phyloP scores from a whole-genome alignment of 2,113 vertebrate genomes.

The Melanostigma gelatinosum region DNA sequence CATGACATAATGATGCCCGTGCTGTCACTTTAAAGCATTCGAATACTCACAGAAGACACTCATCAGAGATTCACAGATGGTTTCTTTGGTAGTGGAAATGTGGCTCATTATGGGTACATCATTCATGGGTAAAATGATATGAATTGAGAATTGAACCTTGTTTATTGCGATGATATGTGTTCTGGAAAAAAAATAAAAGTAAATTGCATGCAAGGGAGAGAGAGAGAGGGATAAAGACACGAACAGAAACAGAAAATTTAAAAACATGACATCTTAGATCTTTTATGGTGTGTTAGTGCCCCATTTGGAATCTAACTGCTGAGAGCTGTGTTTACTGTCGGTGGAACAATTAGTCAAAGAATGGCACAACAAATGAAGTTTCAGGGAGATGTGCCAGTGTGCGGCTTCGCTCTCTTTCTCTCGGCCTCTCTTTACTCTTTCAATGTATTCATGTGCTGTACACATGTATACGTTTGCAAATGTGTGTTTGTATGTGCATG shows the following conservation, averaged over 20 bases:
- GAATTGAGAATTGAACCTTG: slow-evolving; percentile 39
- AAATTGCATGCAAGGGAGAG: slow-evolving; percentile 7
- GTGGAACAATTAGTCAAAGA: slow-evolving; percentile 59
- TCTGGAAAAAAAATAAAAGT: slow-evolving; percentile 11
- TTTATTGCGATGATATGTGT: slow-evolving; percentile 38
- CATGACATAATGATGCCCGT: slow-evolving; percentile 72
- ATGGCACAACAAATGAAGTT: slow-evolving; percentile 47
- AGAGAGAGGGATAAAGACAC: slow-evolving; percentile 11
- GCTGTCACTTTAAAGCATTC: slow-evolving; percentile 59
- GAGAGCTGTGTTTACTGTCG: slow-evolving; percentile 54
- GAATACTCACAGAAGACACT: slow-evolving; percentile 49
- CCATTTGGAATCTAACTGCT: slow-evolving; percentile 29
- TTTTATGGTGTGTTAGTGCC: slow-evolving; percentile 41
- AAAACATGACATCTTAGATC: neutral
- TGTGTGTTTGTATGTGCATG: slow-evolving; percentile 20
- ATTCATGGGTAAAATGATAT: slow-evolving; percentile 40
- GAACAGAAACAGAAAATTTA: slow-evolving; percentile 17
- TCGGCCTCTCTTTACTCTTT: slow-evolving; percentile 2
- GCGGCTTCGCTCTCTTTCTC: slow-evolving; percentile 4
- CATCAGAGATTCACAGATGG: slow-evolving; percentile 59
- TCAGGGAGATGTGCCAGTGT: slow-evolving; percentile 7
- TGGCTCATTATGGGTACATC: slow-evolving; percentile 40
- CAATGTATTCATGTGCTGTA: neutral
- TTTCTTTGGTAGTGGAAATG: slow-evolving; percentile 39
- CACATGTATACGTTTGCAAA: slow-evolving; percentile 2